These are phyloP conservation scores for Nothoprocta pentlandii DNA, from an alignment of 2,113 vertebrate genomes.

Conservation along the genomic window DNA sequence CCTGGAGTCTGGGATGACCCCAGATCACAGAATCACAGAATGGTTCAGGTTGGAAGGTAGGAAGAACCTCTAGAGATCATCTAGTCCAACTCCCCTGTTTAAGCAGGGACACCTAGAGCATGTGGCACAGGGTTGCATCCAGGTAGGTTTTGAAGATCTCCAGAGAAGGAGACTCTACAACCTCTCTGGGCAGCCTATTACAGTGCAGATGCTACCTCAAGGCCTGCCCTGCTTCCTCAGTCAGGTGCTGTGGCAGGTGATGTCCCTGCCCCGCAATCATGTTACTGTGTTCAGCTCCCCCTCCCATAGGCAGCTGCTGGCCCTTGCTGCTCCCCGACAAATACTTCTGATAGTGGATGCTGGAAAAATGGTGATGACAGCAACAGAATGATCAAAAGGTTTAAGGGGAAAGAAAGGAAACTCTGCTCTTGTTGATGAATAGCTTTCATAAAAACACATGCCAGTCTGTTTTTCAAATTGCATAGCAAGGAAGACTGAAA, in stretches of 20 bases:
- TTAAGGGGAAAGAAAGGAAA: neutral
- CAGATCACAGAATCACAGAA: too few relatives aligned
- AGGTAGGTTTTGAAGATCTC: too few relatives aligned
- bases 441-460: neutral
- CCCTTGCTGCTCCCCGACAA: rapidly evolving
- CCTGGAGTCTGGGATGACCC: too few relatives aligned
- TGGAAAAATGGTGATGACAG: neutral
- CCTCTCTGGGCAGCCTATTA: too few relatives aligned
- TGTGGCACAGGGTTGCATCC: too few relatives aligned
- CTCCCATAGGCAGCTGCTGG: neutral
- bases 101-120: too few relatives aligned
- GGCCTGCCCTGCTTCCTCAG: neutral
- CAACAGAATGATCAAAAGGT: rapidly evolving
- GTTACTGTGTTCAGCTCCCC: neutral
- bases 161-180: too few relatives aligned
- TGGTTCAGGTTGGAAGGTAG: too few relatives aligned
- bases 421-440: rapidly evolving
- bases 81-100: too few relatives aligned
- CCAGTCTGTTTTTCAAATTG: neutral
- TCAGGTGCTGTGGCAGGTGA: neutral
- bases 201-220: neutral
- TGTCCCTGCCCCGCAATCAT: neutral
- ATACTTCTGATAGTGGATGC: neutral
- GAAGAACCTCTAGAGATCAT: too few relatives aligned
- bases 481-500: neutral